A percentile compares a stretch with the other conserved stretches of the same genome.
Conservation (phyloP, 2,113 vertebrate species). For the Hiodon alosoides region DNA sequence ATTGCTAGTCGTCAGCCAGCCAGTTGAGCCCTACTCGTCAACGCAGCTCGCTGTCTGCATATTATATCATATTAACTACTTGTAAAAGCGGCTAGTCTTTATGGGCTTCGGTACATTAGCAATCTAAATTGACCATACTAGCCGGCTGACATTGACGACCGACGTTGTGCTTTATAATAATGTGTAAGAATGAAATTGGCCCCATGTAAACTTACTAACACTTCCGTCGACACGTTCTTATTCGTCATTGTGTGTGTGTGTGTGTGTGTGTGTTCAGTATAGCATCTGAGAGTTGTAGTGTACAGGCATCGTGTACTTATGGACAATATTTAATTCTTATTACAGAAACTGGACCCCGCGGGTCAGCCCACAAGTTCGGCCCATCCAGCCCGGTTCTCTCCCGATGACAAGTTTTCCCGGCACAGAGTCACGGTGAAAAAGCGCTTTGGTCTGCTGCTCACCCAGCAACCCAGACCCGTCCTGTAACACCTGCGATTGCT, state of each 20-base stretch:
- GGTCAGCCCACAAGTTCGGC: constrained; percentile 77
- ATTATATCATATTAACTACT: no score
- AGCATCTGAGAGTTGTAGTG: no score
- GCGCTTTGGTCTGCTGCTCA: constrained; percentile 77
- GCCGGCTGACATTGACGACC: no score
- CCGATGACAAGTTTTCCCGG: constrained; percentile 83
- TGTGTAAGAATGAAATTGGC: no score
- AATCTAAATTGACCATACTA: no score
- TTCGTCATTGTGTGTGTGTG: background rate
- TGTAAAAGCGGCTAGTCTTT: no score
- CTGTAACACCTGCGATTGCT: constrained; percentile 48
- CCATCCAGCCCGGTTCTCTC: constrained; percentile 84
- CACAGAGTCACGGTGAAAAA: constrained; percentile 80
- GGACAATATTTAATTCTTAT: background rate
- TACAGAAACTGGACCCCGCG: constrained; percentile 64
- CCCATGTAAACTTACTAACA: no score
- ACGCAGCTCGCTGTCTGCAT: no score
- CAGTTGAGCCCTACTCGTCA: no score
- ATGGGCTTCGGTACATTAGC: no score
- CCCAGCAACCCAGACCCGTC: constrained; percentile 74
- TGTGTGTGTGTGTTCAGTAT: background rate
- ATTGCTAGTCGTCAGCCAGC: no score
- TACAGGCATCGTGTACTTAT: background rate
- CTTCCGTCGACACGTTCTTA: background rate
- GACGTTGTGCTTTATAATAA: no score